These are phyloP conservation scores for Nephrotoma appendiculata DNA, from an alignment of 2,888 invertebrate species.

Conservation along the genomic window DNA sequence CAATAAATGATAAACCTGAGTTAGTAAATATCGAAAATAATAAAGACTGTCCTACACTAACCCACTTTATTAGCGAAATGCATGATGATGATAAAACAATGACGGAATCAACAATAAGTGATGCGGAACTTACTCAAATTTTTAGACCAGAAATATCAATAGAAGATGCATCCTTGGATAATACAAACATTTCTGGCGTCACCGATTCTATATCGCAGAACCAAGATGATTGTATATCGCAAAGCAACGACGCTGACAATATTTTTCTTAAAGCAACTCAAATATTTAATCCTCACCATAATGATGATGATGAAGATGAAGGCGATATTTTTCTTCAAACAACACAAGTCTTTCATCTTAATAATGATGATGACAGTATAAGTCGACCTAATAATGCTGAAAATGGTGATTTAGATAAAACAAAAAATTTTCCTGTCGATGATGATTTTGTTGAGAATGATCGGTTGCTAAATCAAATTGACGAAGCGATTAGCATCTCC, in stretches of 20 bases:
- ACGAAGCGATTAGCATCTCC: background rate
- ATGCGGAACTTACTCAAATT: background rate
- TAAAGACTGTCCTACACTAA: background rate
- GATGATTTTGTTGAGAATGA: background rate
- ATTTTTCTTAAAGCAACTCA: too few relatives aligned
- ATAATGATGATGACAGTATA: background rate
- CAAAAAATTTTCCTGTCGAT: conserved; percentile 12
- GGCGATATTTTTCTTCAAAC: background rate
- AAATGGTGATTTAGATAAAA: conserved; percentile 25
- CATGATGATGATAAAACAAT: background rate
- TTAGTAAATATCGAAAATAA: background rate
- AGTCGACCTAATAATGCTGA: conserved; percentile 12
- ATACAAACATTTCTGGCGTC: background rate
- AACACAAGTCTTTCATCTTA: background rate
- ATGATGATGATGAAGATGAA: too few relatives aligned
- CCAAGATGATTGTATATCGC: background rate
- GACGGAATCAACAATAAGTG: background rate
- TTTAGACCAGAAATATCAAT: background rate
- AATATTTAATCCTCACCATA: background rate
- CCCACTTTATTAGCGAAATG: background rate
- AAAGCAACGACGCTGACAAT: background rate
- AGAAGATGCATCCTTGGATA: background rate
- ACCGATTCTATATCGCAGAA: background rate
- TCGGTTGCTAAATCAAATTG: background rate
- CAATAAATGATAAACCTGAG: background rate